These are phyloP conservation scores for Vandiemenella viatica DNA, from an alignment of 2,888 invertebrate species.

Conservation along the genomic window DNA sequence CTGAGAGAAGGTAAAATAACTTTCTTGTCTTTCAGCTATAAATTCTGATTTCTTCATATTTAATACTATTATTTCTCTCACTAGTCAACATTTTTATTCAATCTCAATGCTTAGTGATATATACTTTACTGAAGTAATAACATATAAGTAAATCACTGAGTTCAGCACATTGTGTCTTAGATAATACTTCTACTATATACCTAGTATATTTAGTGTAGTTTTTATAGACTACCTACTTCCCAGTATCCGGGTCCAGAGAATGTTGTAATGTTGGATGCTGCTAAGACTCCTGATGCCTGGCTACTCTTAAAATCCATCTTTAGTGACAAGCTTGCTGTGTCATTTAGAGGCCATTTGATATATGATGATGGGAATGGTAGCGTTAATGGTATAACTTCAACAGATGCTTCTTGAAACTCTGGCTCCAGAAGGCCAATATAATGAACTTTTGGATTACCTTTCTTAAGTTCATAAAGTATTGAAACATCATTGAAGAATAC, in stretches of 20 bases:
- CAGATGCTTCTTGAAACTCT: constrained; percentile 69
- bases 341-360: constrained; percentile 75
- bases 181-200: too few relatives aligned
- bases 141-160: too few relatives aligned
- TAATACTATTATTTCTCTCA: too few relatives aligned
- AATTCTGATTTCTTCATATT: too few relatives aligned
- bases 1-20: too few relatives aligned
- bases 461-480: constrained; percentile 73
- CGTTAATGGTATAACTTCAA: constrained; percentile 77
- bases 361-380: constrained; percentile 82
- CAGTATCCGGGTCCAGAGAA: constrained; percentile 61
- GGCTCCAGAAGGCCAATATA: constrained; percentile 52
- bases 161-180: too few relatives aligned
- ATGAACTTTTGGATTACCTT: constrained; percentile 55
- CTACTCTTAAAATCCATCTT: constrained; percentile 74
- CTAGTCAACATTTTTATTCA: too few relatives aligned
- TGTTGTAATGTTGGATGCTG: constrained; percentile 64
- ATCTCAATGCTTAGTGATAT: too few relatives aligned
- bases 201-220: too few relatives aligned
- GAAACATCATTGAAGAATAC: constrained; percentile 88
- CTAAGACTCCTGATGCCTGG: constrained; percentile 67
- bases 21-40: too few relatives aligned
- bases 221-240: constrained; percentile 61
- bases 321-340: constrained; percentile 55
- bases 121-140: too few relatives aligned